Base-by-base conservation (phyloP, 2,888 invertebrate genomes). In the Ceratothoa steindachneri region DNA sequence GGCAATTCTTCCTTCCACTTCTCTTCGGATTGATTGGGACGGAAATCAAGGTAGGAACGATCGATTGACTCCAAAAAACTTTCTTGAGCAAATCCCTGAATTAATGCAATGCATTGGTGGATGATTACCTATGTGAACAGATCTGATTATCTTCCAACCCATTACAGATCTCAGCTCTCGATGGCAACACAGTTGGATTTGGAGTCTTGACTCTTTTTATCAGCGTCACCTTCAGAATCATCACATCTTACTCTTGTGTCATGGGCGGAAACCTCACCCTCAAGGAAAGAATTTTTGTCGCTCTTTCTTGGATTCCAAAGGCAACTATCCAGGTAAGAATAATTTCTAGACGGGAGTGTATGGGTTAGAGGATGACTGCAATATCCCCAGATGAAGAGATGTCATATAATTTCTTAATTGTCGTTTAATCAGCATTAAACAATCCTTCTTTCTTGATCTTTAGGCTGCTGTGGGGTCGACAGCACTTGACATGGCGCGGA, bases 1-100 rank as follows among this genome's bases (percentile, higher is more conserved):
- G 97, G 97, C 92, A 93, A 91, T 89, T 97, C 80, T 94, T 95
- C 84, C 95, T 97, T 84, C 97, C 97, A 0, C 91, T 97, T 83
- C 87, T 98, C 22, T 98, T 98, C 84, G 91, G 92, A 1, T 87
- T 97, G 29, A 97, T 97, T 28, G 97, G 97, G 1, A 90, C 95
- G 12, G 93, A 95, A 85, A 89, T 97, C 71, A 91, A 91, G 82
- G 88, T 96, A 60, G 24, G n/a, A 19, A n/a, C n/a, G n/a, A n/a
- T n/a, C n/a, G n/a, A 41, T 41, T 41, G 5, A 41, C 41, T 41
- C 41, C 5, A 9, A 41, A 41, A 41, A 41, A 5, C 41, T 41
- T 41, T 41, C 41, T 41, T 41, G 7, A 41, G 5, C 15, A 41
- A 15, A 41, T 5, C 7, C 41, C 15, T 41, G 7, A 41, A 9